phyloP scores from a whole-genome alignment of 2,888 invertebrate genomes.

The Phorcus lineatus region DNA sequence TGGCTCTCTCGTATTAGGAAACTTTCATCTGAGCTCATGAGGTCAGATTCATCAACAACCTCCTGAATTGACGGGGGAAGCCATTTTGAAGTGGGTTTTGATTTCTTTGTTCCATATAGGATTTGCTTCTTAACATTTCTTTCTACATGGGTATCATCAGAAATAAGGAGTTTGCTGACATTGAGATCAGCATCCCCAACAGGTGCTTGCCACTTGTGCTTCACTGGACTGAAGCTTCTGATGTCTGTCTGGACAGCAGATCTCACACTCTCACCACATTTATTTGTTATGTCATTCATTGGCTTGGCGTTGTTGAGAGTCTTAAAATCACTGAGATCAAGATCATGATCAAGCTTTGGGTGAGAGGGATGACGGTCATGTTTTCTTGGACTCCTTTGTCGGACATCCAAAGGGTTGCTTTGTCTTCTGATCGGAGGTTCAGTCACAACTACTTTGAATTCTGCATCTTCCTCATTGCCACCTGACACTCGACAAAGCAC shows the following conservation, averaged over 20 bases:
- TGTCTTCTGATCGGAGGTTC: neutral
- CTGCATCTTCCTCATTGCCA: neutral
- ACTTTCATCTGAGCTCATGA: slow-evolving; percentile 44
- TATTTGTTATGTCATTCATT: neutral
- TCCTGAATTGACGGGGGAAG: neutral
- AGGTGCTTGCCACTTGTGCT: slow-evolving; percentile 19
- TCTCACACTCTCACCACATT: slow-evolving; percentile 5
- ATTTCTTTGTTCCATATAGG: neutral
- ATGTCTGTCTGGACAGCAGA: slow-evolving; percentile 29
- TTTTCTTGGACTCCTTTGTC: neutral
- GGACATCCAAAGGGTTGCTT: neutral
- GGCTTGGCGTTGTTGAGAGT: neutral
- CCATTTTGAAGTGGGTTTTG: neutral
- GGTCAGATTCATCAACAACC: slow-evolving; percentile 35
- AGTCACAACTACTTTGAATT: neutral
- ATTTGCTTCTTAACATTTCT: neutral
- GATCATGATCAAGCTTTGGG: neutral
- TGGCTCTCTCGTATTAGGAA: slow-evolving; percentile 22
- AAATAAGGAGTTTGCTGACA: slow-evolving; percentile 39
- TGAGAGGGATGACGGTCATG: neutral
- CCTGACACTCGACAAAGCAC: neutral
- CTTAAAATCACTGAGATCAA: neutral
- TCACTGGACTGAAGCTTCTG: slow-evolving; percentile 19
- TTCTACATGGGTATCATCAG: slow-evolving; percentile 39
- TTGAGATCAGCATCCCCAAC: slow-evolving; percentile 22